phyloP scores from a whole-genome alignment of 1,140 invertebrate species.

The Camponotus pennsylvanicus region DNA sequence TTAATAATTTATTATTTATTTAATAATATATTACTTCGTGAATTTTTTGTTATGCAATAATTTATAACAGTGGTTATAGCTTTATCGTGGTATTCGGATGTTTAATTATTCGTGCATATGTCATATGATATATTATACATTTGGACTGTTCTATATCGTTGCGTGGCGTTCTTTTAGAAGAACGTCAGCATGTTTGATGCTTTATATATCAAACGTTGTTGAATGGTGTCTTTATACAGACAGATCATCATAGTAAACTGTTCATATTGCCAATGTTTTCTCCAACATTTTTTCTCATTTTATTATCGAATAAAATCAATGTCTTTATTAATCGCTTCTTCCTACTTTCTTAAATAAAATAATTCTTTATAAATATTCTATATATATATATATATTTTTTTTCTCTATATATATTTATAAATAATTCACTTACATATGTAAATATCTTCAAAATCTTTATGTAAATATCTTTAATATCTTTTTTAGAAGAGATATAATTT shows the following conservation, averaged over 20 bases:
- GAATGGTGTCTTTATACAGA: constrained; percentile 26
- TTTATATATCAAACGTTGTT: constrained; percentile 35
- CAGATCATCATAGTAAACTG: neutral
- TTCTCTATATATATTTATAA: neutral
- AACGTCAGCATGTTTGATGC: neutral
- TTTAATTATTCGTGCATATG: neutral
- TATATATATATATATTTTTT: neutral
- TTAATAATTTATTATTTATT: neutral
- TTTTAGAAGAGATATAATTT: too few relatives aligned
- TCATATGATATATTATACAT: constrained; percentile 2
- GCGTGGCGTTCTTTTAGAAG: neutral
- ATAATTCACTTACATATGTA: neutral
- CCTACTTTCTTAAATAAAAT: neutral
- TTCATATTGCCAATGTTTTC: neutral
- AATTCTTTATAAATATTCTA: neutral
- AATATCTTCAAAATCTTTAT: too few relatives aligned
- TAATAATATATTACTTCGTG: neutral
- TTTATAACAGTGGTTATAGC: neutral
- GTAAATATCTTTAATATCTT: too few relatives aligned
- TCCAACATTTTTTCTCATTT: constrained; percentile 19
- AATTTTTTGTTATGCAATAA: neutral
- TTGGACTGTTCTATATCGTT: neutral
- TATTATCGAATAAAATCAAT: neutral
- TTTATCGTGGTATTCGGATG: neutral
- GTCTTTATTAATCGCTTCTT: neutral